Conservation (phyloP, 2,797 vertebrate species). For the Zonotrichia albicollis region DNA sequence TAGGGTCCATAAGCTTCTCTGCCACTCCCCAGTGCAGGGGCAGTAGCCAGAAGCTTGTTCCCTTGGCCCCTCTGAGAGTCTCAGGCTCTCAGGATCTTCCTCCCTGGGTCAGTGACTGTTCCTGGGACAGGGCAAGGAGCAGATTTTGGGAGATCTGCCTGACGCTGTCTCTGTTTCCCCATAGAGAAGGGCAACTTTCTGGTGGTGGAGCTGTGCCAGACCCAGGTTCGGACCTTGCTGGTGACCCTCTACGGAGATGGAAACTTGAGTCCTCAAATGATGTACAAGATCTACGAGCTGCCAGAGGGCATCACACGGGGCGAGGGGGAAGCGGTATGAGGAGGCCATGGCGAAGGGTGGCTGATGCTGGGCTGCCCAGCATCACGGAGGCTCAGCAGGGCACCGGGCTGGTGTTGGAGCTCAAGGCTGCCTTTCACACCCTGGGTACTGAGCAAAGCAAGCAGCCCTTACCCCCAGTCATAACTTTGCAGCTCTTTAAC, state of each 20-base stretch:
- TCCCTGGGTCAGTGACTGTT: rapidly evolving
- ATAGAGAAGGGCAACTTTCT: constrained; percentile 83
- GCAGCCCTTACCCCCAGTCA: rapidly evolving
- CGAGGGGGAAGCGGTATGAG: constrained; percentile 77
- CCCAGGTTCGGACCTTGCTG: constrained; percentile 77
- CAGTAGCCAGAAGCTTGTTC: background rate
- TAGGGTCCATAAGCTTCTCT: background rate
- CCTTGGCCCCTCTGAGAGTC: background rate
- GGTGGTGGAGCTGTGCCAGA: constrained; percentile 83
- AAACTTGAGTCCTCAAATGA: constrained; percentile 64
- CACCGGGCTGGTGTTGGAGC: rapidly evolving
- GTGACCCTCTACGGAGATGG: constrained; percentile 71
- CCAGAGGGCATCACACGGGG: constrained; percentile 73
- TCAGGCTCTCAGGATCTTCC: background rate
- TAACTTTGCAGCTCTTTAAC: constrained; percentile 36
- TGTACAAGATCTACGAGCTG: constrained; percentile 73
- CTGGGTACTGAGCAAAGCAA: background rate
- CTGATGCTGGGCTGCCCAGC: background rate
- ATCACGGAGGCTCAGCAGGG: rapidly evolving
- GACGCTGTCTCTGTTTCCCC: background rate
- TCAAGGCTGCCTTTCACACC: background rate
- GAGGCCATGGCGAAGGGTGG: background rate
- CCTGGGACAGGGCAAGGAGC: background rate
- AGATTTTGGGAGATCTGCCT: background rate
- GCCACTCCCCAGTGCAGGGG: background rate